Conservation (phyloP, 2,888 invertebrate genomes). For the Thysanoteuthis rhombus region DNA sequence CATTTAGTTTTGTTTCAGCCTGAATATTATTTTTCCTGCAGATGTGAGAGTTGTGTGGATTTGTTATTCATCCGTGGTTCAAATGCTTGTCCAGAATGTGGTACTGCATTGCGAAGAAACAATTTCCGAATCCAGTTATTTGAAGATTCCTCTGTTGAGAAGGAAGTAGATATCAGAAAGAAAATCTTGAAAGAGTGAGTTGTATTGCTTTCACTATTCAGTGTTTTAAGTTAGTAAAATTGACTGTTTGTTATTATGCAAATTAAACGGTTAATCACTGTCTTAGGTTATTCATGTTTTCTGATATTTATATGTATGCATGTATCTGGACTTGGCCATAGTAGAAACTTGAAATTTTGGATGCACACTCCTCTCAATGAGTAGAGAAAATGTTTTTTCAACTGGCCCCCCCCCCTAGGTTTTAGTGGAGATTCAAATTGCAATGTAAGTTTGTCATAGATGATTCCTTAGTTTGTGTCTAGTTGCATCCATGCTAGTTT, state of each 20-base stretch:
- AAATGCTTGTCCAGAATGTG: slow-evolving; percentile 93
- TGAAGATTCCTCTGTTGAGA: slow-evolving; percentile 95
- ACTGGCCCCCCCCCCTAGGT: too few relatives aligned
- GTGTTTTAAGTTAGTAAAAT: not conserved
- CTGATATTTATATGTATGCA: too few relatives aligned
- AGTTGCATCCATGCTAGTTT: too few relatives aligned
- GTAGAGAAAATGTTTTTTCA: too few relatives aligned
- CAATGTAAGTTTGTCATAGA: too few relatives aligned
- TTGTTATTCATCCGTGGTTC: slow-evolving; percentile 93
- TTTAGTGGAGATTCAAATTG: too few relatives aligned
- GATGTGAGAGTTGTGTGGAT: slow-evolving; percentile 96
- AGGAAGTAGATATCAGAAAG: slow-evolving; percentile 94
- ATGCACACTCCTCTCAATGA: too few relatives aligned
- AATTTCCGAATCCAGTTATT: slow-evolving; percentile 95
- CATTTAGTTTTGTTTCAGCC: not conserved
- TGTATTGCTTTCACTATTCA: not conserved
- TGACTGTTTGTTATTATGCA: not conserved
- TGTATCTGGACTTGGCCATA: too few relatives aligned
- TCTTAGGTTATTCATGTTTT: too few relatives aligned
- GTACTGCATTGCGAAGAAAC: slow-evolving; percentile 84
- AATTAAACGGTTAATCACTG: too few relatives aligned
- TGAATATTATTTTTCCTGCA: slow-evolving; percentile 43
- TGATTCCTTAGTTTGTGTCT: too few relatives aligned
- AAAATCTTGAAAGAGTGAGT: slow-evolving; percentile 75
- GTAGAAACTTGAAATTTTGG: too few relatives aligned